phyloP scores from a whole-genome alignment of 2,797 vertebrate genomes.

The Percopsis omiscomaycus region DNA sequence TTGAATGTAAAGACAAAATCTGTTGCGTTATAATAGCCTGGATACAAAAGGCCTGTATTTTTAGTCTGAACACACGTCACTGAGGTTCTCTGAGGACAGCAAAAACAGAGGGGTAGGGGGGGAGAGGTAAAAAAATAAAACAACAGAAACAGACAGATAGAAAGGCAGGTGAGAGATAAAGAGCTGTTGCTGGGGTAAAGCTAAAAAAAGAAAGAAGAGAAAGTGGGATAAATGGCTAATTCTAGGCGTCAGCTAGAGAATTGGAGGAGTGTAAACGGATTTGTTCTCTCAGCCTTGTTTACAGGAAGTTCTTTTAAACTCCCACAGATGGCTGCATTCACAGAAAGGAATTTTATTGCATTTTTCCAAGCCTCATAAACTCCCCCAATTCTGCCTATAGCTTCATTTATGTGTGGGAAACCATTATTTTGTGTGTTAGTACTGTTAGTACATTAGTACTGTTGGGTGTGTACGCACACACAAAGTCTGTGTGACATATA shows the following conservation, averaged over 20 bases:
- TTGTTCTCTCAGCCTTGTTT: conserved; percentile 78
- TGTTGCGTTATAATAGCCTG: neutral
- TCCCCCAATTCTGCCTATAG: conserved; percentile 51
- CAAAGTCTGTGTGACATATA: neutral
- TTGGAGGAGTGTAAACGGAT: conserved; percentile 70
- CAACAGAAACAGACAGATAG: conserved; percentile 23
- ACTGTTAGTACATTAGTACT: neutral
- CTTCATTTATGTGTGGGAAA: conserved; percentile 78
- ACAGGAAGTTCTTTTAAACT: conserved; percentile 80
- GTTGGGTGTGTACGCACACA: neutral
- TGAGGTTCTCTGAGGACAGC: conserved; percentile 16
- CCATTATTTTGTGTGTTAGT: conserved; percentile 51
- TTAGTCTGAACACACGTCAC: neutral
- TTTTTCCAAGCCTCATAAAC: conserved; percentile 79
- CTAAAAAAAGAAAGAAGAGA: conserved; percentile 43
- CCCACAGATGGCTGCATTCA: conserved; percentile 80
- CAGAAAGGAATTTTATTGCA: conserved; percentile 78
- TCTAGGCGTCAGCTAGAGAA: conserved; percentile 41
- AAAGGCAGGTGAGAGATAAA: conserved; percentile 21
- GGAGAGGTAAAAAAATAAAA: conserved; percentile 2
- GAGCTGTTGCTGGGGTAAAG: conserved; percentile 19
- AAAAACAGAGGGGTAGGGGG: neutral
- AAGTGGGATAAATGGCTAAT: conserved; percentile 68
- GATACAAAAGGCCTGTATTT: neutral
- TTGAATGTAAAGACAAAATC: neutral